Percentiles rank a stretch among this genome's conserved stretches.
Conservation (phyloP, 2,888 invertebrate genomes). For the Cephus rjabovi region DNA sequence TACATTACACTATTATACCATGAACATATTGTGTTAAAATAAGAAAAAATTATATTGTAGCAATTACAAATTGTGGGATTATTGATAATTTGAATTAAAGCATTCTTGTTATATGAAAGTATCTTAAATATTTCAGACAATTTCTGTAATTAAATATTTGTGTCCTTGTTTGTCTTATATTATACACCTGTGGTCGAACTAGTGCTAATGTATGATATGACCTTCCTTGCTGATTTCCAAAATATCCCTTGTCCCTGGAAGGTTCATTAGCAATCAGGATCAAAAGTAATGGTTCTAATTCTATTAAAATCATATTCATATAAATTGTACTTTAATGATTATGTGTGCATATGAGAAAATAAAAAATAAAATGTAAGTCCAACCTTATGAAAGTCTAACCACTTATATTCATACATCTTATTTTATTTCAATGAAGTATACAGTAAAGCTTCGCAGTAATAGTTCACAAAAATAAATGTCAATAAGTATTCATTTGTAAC, state of each 20-base stretch:
- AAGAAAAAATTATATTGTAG: background rate
- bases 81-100: background rate
- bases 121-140: slow-evolving; percentile 17
- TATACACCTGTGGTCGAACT: slow-evolving; percentile 23
- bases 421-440: background rate
- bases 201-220: slow-evolving; percentile 43
- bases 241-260: slow-evolving; percentile 43
- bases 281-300: background rate
- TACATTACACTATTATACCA: background rate
- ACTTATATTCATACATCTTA: background rate
- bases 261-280: slow-evolving; percentile 12
- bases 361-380: background rate
- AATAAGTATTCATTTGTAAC: background rate
- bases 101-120: slow-evolving; percentile 4
- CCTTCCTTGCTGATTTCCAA: slow-evolving; percentile 40
- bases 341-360: background rate
- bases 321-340: background rate
- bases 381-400: background rate
- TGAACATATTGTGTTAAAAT: background rate
- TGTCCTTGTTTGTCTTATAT: background rate
- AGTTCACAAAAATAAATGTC: background rate
- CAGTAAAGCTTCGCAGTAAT: background rate
- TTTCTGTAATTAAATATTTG: background rate
- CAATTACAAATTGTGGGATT: background rate
- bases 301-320: background rate